A percentile compares a stretch with the other conserved stretches of the same genome.
Conservation (phyloP, 92 coral and sea anemone species). For the Metridium senile region DNA sequence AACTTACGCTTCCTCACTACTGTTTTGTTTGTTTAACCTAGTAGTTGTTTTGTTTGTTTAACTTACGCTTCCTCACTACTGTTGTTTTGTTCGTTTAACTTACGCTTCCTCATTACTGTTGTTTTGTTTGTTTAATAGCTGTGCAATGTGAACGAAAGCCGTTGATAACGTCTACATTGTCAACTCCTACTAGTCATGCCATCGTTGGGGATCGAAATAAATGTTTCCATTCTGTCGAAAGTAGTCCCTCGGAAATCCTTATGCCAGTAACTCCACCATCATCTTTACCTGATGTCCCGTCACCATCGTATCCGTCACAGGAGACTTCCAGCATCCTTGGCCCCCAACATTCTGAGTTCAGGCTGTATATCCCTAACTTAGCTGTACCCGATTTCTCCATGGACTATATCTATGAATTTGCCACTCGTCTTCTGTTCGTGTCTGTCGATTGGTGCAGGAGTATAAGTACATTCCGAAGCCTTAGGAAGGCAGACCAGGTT, state of each 20-base stretch:
- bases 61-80: too few species aligned
- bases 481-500: conserved; percentile 77
- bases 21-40: too few species aligned
- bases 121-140: conserved; percentile 44
- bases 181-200: neutral
- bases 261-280: neutral
- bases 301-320: neutral
- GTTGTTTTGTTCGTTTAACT: too few species aligned
- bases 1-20: too few species aligned
- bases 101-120: too few species aligned
- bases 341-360: conserved; percentile 72
- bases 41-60: too few species aligned
- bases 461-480: conserved; percentile 71
- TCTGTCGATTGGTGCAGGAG: conserved; percentile 94
- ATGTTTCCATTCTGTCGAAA: neutral
- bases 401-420: conserved; percentile 97
- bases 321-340: conserved; percentile 37
- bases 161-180: neutral
- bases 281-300: neutral
- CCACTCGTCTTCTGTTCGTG: conserved; percentile 93
- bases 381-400: conserved; percentile 73
- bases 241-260: neutral
- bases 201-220: neutral
- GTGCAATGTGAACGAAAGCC: conserved; percentile 95
- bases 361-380: conserved; percentile 69